These are phyloP conservation scores for Bacillus rossius DNA, from an alignment of 1,140 invertebrate genomes.

Conservation along the genomic window DNA sequence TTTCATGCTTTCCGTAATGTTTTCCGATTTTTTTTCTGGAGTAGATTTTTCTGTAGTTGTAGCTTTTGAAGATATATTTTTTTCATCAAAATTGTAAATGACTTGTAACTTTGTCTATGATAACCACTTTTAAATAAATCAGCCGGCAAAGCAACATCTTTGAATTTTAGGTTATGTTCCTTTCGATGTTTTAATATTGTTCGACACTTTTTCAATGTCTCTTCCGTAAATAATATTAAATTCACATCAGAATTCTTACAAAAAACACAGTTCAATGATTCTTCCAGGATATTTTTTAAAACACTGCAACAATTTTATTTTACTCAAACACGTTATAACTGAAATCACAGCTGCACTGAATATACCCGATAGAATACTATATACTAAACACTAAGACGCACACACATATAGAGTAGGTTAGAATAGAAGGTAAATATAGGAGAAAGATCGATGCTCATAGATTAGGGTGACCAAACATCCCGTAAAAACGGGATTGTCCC, in stretches of 20 bases:
- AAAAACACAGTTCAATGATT: constrained; percentile 2
- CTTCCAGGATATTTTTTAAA: neutral
- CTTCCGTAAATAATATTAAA: constrained; percentile 4
- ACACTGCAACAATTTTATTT: neutral
- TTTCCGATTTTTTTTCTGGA: no score
- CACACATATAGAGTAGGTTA: no score
- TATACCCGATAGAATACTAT: no score
- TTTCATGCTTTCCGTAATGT: no score
- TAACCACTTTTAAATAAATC: neutral
- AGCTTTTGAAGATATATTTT: neutral
- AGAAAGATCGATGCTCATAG: no score
- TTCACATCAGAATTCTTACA: neutral
- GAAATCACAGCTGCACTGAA: no score
- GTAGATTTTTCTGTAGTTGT: no score
- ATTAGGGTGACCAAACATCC: no score
- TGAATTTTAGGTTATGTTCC: constrained; percentile 1
- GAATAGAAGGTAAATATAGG: no score
- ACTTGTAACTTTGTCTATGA: constrained; percentile 1
- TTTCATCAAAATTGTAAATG: neutral
- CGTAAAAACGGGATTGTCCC: no score
- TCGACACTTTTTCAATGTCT: constrained; percentile 1
- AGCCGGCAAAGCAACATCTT: neutral
- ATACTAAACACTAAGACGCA: no score
- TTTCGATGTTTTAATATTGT: neutral
- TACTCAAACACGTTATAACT: neutral